Percentiles rank a stretch among this genome's conserved stretches.
These are phyloP conservation scores for Felis catus DNA, from an alignment of 2,113 vertebrate genomes.

Conservation along the genomic window F.catus_Fca126_mat1.0 CM031413.1:67764001-67764500, in stretches of 20 bases:
- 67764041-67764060: accelerated
- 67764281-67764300: neutral
- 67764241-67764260: neutral
- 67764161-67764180: neutral
- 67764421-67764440: neutral
- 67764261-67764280: neutral
- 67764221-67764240: neutral
- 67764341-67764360: neutral
- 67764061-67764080: accelerated
- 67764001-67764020: neutral
- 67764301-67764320: neutral
- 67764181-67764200: accelerated
- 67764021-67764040: accelerated
- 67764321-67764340: neutral
- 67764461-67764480: accelerated
- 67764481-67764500: accelerated
- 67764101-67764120: neutral
- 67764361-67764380: neutral
- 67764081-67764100: accelerated
- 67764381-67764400: neutral
- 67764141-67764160: neutral
- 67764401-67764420: neutral
- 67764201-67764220: neutral
- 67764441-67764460: neutral
- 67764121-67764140: neutral